Conservation (phyloP, 2,113 vertebrate genomes). For the Bucco capensis region DNA sequence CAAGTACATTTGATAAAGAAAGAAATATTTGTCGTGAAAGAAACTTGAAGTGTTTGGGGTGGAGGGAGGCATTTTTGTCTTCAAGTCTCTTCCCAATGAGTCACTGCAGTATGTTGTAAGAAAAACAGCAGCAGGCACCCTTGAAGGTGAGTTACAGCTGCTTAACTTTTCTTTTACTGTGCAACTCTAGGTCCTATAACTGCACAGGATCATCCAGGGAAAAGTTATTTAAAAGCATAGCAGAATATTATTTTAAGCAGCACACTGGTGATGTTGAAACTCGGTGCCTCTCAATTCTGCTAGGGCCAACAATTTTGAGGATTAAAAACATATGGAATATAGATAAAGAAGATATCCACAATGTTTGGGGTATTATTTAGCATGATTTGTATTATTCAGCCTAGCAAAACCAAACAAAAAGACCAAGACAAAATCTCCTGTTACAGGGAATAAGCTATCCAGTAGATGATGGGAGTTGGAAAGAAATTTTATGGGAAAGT, state of each 20-base stretch:
- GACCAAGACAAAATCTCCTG: neutral
- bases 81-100: neutral
- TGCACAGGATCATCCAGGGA: neutral
- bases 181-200: neutral
- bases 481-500: conserved; percentile 59
- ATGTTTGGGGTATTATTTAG: conserved; percentile 14
- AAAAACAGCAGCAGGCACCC: neutral
- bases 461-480: conserved; percentile 25
- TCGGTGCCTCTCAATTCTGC: neutral
- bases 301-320: neutral
- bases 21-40: neutral
- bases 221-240: neutral
- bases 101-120: neutral
- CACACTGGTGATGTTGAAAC: neutral
- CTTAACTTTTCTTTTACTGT: neutral
- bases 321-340: conserved; percentile 44
- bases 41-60: neutral
- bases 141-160: neutral
- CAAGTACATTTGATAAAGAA: conserved; percentile 9
- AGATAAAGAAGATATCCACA: neutral
- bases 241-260: conserved; percentile 22
- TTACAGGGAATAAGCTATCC: conserved; percentile 30
- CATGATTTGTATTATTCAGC: conserved; percentile 27
- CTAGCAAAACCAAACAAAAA: conserved; percentile 32
- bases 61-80: neutral